Base-by-base conservation (phyloP, 2,888 invertebrate genomes). In the Nemotelus pantherinus region DNA sequence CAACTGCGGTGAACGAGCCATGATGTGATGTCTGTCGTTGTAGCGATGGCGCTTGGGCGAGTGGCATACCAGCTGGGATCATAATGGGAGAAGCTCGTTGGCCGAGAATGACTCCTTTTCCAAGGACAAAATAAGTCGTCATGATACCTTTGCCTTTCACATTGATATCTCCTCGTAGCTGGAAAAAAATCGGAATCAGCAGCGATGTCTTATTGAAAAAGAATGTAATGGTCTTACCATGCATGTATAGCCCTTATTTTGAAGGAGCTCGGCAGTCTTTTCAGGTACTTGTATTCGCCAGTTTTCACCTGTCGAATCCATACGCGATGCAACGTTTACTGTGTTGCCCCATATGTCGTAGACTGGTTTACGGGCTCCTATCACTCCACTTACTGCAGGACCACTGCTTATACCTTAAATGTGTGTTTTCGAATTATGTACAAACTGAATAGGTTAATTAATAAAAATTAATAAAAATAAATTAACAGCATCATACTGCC, bases 341-440 rank as follows among this genome's bases (percentile, higher is more conserved):
- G 97, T 98, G 87, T 98, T 96, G 0, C 98, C 97, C 97, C 98
- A 98, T 82, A 98, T 96, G 86, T 98, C 98, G 87, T 96, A 98
- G 80, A 97, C 97, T 0, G 98, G 98, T 85, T 98, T 97, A 67
- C 96, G 90, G 0, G 97, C 97, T 3, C 97, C 98, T 81, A 98
- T 98, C 1, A 98, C 98, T 0, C 98, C 98, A 80, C 97, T 97
- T 3, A 97, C 97, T 39, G 97, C 88, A 0, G 96, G 95, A 0
- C 98, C 98, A 85, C 95, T 95, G 83, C 95, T 95, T 78, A 98
- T 95, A 39, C 96, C 95, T 93, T 81, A 6, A 83, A 1, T 25
- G 25, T 25, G 25, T 25, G 25, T 25, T 25, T 25, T 25, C 25
- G 25, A n/a, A 25, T 44, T 9, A 44, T 68, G 48, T 2, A 25